Percentiles rank a stretch among this genome's conserved stretches.
Evolutionary conservation across 2,113 vertebrate species (phyloP).

Genomic region (Myotis yumanensis): DNA sequence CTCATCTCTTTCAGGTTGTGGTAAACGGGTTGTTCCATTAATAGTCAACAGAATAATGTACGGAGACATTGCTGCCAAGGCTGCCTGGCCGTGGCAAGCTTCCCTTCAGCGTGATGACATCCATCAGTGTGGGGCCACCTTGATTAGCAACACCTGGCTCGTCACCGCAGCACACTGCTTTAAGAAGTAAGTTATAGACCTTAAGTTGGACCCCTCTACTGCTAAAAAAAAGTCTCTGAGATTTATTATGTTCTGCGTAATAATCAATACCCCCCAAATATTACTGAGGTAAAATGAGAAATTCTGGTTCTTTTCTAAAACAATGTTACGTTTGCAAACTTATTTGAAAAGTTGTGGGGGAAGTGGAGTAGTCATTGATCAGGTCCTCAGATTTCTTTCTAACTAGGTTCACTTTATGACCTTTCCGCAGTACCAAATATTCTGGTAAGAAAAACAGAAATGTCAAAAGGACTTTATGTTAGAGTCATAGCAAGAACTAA

Average conservation of each 20-base stretch:
- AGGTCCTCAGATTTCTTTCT: not conserved
- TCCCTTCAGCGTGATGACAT: conserved; percentile 88
- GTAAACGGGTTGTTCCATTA: conserved; percentile 79
- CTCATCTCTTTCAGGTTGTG: conserved; percentile 82
- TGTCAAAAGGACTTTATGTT: not conserved
- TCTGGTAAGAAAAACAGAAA: not conserved
- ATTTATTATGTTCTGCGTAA: not conserved
- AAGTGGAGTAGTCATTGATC: not conserved
- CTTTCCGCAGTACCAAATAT: not conserved
- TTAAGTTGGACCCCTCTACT: not conserved
- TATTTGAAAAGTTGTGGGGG: not conserved
- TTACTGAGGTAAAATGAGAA: conserved; percentile 18
- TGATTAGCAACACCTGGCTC: conserved; percentile 92
- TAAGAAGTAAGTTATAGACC: conserved; percentile 79
- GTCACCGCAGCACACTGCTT: conserved; percentile 96
- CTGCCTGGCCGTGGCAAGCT: conserved; percentile 96
- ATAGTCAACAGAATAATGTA: conserved; percentile 88
- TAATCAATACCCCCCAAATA: not conserved
- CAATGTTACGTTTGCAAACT: not conserved
- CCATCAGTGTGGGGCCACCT: conserved; percentile 93
- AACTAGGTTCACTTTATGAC: not conserved
- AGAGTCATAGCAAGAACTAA: not conserved
- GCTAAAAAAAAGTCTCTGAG: not conserved
- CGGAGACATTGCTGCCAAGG: conserved; percentile 83
- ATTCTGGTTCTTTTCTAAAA: conserved; percentile 36